Evolutionary conservation across 2,113 vertebrate species (phyloP).

Genomic region (Cettia cetti): DNA sequence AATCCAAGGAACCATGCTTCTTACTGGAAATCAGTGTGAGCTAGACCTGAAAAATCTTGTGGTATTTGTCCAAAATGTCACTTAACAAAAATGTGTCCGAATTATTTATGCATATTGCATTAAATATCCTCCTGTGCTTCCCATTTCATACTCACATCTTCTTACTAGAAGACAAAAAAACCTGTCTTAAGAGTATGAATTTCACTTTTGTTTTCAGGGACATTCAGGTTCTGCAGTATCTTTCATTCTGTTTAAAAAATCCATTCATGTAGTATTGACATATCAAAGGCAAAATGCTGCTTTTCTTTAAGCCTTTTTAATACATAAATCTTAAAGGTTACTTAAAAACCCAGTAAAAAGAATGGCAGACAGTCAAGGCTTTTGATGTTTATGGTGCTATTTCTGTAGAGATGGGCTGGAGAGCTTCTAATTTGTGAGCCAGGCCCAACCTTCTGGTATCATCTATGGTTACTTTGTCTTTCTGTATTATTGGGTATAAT

Average conservation of each 20-base stretch:
- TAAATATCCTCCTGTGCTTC: not conserved
- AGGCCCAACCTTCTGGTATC: not conserved
- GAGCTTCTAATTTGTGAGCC: not conserved
- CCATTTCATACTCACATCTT: not conserved
- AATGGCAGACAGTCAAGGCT: not conserved
- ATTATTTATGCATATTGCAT: not conserved
- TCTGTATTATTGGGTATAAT: not conserved
- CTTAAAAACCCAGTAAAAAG: not conserved
- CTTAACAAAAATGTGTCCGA: not conserved
- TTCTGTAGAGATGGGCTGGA: not conserved
- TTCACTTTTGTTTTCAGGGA: not conserved
- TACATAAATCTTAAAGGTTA: not conserved
- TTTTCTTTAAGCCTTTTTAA: not conserved
- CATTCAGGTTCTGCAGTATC: not conserved
- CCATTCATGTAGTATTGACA: not conserved
- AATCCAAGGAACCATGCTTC: accelerated
- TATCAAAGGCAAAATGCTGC: not conserved
- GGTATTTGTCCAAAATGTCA: not conserved
- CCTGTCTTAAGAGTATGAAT: not conserved
- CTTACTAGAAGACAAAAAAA: not conserved
- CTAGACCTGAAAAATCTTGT: not conserved
- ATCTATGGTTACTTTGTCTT: not conserved
- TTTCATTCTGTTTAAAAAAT: not conserved
- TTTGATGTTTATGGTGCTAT: not conserved
- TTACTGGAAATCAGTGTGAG: not conserved